phyloP scores from a whole-genome alignment of 1,140 invertebrate genomes.

The Potamilus streckersoni region DNA sequence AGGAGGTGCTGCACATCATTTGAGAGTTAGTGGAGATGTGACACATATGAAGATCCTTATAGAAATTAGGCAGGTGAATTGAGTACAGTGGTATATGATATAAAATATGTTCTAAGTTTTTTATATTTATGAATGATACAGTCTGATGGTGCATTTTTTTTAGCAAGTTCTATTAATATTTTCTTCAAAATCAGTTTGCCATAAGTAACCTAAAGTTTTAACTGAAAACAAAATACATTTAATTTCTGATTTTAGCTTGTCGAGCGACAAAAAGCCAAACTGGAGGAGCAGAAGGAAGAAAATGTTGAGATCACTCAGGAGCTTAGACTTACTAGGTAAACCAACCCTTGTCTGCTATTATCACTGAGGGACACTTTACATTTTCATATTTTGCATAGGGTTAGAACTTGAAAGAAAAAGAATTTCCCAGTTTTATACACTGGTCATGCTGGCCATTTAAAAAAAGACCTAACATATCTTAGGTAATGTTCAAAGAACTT shows the following conservation, averaged over 20 bases:
- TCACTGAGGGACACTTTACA: too few relatives aligned
- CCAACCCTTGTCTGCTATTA: not conserved
- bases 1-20: too few relatives aligned
- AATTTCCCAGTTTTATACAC: too few relatives aligned
- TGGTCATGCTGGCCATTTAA: too few relatives aligned
- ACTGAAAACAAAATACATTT: not conserved
- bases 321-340: conserved; percentile 53
- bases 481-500: too few relatives aligned
- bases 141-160: not conserved
- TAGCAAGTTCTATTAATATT: not conserved
- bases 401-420: too few relatives aligned
- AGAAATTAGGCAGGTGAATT: not conserved
- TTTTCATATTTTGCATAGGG: too few relatives aligned
- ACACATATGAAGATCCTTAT: too few relatives aligned
- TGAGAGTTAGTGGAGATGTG: too few relatives aligned
- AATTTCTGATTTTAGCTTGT: conserved; percentile 38
- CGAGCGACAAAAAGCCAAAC: conserved; percentile 44
- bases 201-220: not conserved
- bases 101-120: not conserved
- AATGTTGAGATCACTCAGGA: conserved; percentile 57
- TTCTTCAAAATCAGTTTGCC: not conserved
- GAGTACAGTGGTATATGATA: not conserved
- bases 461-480: too few relatives aligned
- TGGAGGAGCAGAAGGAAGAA: conserved; percentile 54
- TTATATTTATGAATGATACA: not conserved